Evolutionary conservation across 2,113 vertebrate genomes (phyloP).

Genomic region (Corythoichthys haematopterus): DNA sequence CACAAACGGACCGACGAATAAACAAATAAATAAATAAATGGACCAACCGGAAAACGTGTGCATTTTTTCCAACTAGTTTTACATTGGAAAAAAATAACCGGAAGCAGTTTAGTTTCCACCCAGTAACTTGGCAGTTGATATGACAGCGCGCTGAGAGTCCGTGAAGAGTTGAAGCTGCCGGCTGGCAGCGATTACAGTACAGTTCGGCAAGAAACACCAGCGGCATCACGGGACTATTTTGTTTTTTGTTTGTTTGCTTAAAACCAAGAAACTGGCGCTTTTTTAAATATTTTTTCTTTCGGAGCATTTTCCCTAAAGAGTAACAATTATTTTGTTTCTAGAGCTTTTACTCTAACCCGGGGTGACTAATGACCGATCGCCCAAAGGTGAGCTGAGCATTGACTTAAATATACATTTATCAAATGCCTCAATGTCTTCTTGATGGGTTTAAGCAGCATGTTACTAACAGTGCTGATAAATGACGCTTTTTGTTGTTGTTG

Average conservation of each 20-base stretch:
- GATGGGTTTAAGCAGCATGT: neutral
- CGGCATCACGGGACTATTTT: neutral
- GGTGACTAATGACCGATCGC: slow-evolving; percentile 16
- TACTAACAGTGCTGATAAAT: neutral
- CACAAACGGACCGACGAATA: too few relatives aligned
- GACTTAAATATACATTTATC: neutral
- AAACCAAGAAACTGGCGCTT: neutral
- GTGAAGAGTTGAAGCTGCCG: neutral
- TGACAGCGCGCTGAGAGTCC: neutral
- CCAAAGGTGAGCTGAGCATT: slow-evolving; percentile 11
- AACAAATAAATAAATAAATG: too few relatives aligned
- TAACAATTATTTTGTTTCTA: neutral
- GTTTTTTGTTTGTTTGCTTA: neutral
- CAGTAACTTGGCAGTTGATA: neutral
- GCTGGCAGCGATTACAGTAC: neutral
- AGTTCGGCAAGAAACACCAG: neutral
- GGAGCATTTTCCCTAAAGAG: neutral
- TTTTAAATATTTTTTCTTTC: neutral
- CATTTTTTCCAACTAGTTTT: neutral
- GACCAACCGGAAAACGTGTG: neutral
- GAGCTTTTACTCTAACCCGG: neutral
- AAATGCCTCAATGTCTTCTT: neutral
- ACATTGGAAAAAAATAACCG: neutral
- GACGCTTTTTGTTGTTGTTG: neutral
- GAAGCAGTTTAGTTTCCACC: neutral